Conservation (phyloP, 2,113 vertebrate genomes). For the Cyprinodon tularosa region DNA sequence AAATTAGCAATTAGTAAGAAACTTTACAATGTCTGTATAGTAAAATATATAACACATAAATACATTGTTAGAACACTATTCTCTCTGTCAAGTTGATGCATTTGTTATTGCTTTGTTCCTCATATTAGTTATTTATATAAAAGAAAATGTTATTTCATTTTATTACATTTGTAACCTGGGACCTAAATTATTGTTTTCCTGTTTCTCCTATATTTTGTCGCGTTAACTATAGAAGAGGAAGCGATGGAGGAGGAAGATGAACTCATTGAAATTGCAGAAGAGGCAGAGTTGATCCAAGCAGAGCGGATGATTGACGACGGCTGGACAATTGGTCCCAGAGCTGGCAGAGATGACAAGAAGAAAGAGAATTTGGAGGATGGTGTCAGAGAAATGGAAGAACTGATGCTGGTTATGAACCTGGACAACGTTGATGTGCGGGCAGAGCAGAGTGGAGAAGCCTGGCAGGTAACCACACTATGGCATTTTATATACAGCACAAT, state of each 20-base stretch:
- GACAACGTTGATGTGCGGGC: constrained; percentile 59
- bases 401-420: constrained; percentile 84
- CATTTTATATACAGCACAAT: background rate
- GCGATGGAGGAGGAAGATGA: constrained; percentile 66
- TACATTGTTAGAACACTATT: background rate
- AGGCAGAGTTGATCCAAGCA: constrained; percentile 89
- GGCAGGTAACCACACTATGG: constrained; percentile 55
- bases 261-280: constrained; percentile 85
- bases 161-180: background rate
- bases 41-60: background rate
- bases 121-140: background rate
- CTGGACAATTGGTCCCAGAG: constrained; percentile 39
- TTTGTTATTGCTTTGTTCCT: background rate
- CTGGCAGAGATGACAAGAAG: constrained; percentile 1
- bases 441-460: constrained; percentile 44
- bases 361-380: constrained; percentile 40
- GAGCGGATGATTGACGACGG: constrained; percentile 88
- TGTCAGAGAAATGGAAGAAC: constrained; percentile 61
- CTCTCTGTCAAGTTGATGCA: background rate
- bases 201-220: background rate
- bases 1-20: background rate
- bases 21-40: background rate
- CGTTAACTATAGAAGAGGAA: constrained; percentile 39
- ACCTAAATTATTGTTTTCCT: background rate
- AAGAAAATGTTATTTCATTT: background rate